A percentile compares a stretch with the other conserved stretches of the same genome.
phyloP scores from a whole-genome alignment of 30 jellyfish, hydroid and myxozoan species.

The Aurelia coerulea region DNA sequence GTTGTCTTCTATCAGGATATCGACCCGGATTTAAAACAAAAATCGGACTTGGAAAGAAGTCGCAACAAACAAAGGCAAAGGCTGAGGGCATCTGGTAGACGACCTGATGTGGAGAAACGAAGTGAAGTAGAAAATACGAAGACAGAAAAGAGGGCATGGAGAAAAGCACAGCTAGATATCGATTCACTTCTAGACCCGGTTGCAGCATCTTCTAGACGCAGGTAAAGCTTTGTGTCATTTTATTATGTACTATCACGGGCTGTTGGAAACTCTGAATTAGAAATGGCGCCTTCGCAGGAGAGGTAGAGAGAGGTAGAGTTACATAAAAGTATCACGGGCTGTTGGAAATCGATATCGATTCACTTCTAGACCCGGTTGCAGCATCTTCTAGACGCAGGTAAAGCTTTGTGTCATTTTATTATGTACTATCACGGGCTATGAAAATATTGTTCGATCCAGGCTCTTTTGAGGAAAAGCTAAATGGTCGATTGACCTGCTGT shows the following conservation, averaged over 20 bases:
- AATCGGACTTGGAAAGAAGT: slow-evolving; percentile 87
- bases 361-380: slow-evolving; percentile 81
- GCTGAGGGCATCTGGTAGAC: slow-evolving; percentile 52
- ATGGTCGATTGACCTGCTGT: no score
- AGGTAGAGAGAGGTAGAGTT: no score
- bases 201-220: slow-evolving; percentile 13
- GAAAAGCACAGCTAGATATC: slow-evolving; percentile 79
- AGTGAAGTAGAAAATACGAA: not conserved
- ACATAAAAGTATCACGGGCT: no score
- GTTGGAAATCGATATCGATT: slow-evolving; percentile 40
- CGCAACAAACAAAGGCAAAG: slow-evolving; percentile 96
- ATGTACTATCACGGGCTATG: no score
- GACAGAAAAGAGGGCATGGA: slow-evolving; percentile 54
- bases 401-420: no score
- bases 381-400: slow-evolving; percentile 24
- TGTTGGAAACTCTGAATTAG: no score
- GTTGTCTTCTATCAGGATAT: slow-evolving; percentile 28
- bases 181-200: slow-evolving; percentile 87
- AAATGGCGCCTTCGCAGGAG: no score
- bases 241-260: no score
- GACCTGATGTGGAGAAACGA: slow-evolving; percentile 12
- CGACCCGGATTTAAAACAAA: slow-evolving; percentile 87
- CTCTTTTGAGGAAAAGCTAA: no score
- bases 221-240: not conserved
- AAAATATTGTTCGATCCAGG: no score